Evolutionary conservation across 2,797 vertebrate genomes (phyloP).

Genomic region (Sebastes taczanowskii): DNA sequence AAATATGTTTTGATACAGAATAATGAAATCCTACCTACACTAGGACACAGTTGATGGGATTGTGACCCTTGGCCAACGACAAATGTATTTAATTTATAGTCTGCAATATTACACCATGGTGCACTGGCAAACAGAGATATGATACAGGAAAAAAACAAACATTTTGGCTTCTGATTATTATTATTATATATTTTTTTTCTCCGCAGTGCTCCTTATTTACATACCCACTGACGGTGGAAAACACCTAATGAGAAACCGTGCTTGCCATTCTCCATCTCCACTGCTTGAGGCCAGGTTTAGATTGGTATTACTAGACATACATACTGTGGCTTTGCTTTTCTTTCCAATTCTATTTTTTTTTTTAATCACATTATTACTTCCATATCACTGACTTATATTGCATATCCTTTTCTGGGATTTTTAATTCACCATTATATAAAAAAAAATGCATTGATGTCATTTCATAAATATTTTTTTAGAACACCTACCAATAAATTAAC

Average conservation of each 20-base stretch:
- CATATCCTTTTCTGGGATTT: conserved; percentile 13
- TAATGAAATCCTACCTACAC: conserved; percentile 7
- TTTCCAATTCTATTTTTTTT: conserved; percentile 5
- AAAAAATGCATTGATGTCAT: conserved; percentile 11
- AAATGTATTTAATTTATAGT: conserved; percentile 39
- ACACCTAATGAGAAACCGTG: conserved; percentile 66
- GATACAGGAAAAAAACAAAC: conserved; percentile 28
- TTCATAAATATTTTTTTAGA: not conserved
- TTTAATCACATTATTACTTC: conserved; percentile 30
- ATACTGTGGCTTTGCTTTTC: conserved; percentile 29
- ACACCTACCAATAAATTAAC: not conserved
- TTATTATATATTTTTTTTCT: conserved; percentile 44
- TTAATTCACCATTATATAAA: conserved; percentile 7
- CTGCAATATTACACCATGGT: conserved; percentile 22
- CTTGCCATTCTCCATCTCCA: conserved; percentile 49
- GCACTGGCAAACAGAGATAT: conserved; percentile 53
- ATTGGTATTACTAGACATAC: conserved; percentile 33
- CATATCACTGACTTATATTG: conserved; percentile 33
- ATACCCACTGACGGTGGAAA: conserved; percentile 40
- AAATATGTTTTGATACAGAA: conserved; percentile 27
- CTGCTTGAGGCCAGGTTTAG: conserved; percentile 58
- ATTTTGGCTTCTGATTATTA: conserved; percentile 32
- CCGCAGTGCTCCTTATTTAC: conserved; percentile 54
- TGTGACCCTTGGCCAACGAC: conserved; percentile 18
- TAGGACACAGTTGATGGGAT: conserved; percentile 44